Base-by-base conservation (phyloP, 2,888 invertebrate species). In the Chalcis sispes region DNA sequence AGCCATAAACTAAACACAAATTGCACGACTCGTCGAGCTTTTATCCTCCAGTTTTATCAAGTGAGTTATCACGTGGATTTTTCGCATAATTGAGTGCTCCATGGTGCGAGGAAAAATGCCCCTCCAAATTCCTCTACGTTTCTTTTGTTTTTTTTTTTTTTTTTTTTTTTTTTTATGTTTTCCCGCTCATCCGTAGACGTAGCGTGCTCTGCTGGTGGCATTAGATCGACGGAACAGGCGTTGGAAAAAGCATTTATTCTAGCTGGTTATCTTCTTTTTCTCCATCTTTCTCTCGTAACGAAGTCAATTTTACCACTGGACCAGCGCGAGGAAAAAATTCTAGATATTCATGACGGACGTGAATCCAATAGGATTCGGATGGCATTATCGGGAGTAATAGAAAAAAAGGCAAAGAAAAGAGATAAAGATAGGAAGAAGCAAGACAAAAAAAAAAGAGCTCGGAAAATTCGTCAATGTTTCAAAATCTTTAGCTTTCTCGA, bases 11-110 rank as follows among this genome's bases (percentile, higher is more conserved):
- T 58, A 74, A 74, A 71, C 71, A 67, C 66, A 71, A 71, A 77
- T 74, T 62, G 70, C 71, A 75, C 54, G 71, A 71, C 72, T 74
- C 70, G 71, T 46, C 58, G 58, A 10, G 58, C 40, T 48, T 65
- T 62, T 71, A 42, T 62, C 25, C 52, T 10, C 23, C 27, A 36
- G 52, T 59, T 78, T 75, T 73, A 73, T 78, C 73, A 71, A 66
- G 65, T 78, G 69, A 78, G 76, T 78, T 78, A 78, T 76, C 50
- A 59, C 73, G 65, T 50, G 59, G 66, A 66, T 70, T 78, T 73
- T 58, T 25, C 73, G 70, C 73, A 76, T 78, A 73, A 78, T 76
- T 78, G 75, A 78, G 65, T 71, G 50, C 73, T 69, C 70, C 52
- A 59, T 75, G 78, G 59, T 10, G 27, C 69, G 64, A 18, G 36